Conservation (phyloP, 2,888 invertebrate species). For the Agrotis exclamationis region DNA sequence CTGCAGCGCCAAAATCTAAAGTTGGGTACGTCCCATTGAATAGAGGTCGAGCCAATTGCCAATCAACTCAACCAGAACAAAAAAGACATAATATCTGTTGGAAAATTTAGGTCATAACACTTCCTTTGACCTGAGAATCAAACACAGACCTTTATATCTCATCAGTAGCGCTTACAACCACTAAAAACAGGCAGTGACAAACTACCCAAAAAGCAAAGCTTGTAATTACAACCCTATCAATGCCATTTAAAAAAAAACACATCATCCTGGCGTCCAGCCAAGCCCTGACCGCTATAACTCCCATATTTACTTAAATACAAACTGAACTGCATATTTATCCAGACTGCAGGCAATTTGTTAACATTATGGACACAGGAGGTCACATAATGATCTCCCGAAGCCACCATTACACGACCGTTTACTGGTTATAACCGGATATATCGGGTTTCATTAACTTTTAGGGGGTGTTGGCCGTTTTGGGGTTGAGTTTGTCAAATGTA, state of each 20-base stretch:
- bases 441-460: constrained; percentile 69
- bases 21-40: not conserved
- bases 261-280: constrained; percentile 52
- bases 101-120: not conserved
- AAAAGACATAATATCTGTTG: too few species aligned
- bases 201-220: not conserved
- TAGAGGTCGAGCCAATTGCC: not conserved
- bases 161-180: not conserved
- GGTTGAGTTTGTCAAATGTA: constrained; percentile 38
- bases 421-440: constrained; percentile 58
- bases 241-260: constrained; percentile 39
- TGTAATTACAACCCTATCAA: constrained; percentile 24
- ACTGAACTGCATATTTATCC: constrained; percentile 57
- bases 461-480: constrained; percentile 56
- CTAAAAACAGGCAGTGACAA: not conserved
- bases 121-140: not conserved
- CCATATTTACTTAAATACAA: constrained; percentile 51
- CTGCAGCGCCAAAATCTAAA: not conserved
- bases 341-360: constrained; percentile 59
- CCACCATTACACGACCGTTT: constrained; percentile 58
- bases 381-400: constrained; percentile 67
- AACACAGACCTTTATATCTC: not conserved
- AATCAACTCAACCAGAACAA: not conserved
- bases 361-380: constrained; percentile 52
- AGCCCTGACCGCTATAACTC: constrained; percentile 36